Base-by-base conservation (phyloP, 2,888 invertebrate genomes). In the Argynnis bischoffii region DNA sequence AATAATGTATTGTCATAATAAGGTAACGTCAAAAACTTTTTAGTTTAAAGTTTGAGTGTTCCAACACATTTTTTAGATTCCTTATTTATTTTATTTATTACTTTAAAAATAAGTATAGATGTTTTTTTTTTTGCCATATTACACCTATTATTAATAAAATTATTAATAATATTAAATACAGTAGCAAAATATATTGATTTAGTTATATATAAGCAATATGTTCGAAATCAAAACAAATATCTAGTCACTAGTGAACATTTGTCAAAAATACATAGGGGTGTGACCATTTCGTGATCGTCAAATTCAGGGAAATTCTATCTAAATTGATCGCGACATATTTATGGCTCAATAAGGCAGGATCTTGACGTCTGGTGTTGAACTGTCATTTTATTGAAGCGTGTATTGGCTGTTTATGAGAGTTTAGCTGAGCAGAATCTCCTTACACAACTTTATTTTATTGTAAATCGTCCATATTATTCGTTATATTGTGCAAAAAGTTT, bases 271-370 rank as follows among this genome's bases (percentile, higher is more conserved):
- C 35, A 41, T 15, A 61, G 16, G 16, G 16, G 18, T 61, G 51
- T 51, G 15, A 41, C 18, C 61, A 21, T 61, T 61, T 51, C 51
- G 51, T 61, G 50, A 61, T 61, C 61, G 35, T 61, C 61, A 61
- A 61, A 61, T 61, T 41, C 61, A 14, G 50, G 18, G 50, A 15
- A 61, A 61, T 61, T 50, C 51, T 51, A 81, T 81, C 69, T 74
- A 74, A 64, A 71, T 69, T 81, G 83, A 84, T 70, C 74, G 72
- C 67, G 69, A 75, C 76, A 80, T 86, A 86, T 88, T 87, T 88
- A 88, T 84, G 80, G 84, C 79, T 76, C 82, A 81, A 85, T 85
- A 83, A 83, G 64, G 69, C 73, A 70, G 73, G 72, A 67, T 69
- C 72, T 64, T 73, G 75, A 72, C 74, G 72, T 67, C 61, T 61